Evolutionary conservation across 2,797 vertebrate species (phyloP).

Genomic region (Alfaro cultratus): DNA sequence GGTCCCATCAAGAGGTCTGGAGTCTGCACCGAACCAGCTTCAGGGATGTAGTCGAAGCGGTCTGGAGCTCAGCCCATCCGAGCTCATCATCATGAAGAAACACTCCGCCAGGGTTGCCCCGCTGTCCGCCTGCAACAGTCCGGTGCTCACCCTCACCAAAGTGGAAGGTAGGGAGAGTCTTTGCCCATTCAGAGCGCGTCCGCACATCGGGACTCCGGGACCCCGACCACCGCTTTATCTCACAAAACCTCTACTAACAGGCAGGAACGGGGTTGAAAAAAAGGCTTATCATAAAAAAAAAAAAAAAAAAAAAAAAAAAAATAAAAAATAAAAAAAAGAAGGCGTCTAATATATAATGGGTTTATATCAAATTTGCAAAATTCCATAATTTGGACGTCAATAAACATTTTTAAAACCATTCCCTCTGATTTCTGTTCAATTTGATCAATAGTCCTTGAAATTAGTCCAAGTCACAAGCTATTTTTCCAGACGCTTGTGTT

Average conservation of each 20-base stretch:
- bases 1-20: conserved; percentile 68
- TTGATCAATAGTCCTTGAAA: not conserved
- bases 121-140: conserved; percentile 96
- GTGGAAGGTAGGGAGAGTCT: conserved; percentile 89
- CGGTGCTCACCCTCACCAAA: conserved; percentile 96
- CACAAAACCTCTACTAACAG: not conserved
- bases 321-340: not conserved
- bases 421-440: not conserved
- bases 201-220: conserved; percentile 7
- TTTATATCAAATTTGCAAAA: conserved; percentile 21
- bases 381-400: conserved; percentile 2
- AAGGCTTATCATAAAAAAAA: not conserved
- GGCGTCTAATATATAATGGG: not conserved
- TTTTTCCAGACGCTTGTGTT: not conserved
- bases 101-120: conserved; percentile 95
- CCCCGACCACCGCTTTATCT: not conserved
- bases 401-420: not conserved
- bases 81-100: conserved; percentile 94
- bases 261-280: not conserved
- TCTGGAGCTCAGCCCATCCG: conserved; percentile 85
- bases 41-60: conserved; percentile 92
- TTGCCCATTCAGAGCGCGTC: not conserved
- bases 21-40: conserved; percentile 78
- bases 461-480: not conserved
- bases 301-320: not conserved